Percentiles rank a stretch among this genome's conserved stretches.
Evolutionary conservation across 2,113 vertebrate species (phyloP).

Genomic region (Nothoprocta pentlandii): DNA sequence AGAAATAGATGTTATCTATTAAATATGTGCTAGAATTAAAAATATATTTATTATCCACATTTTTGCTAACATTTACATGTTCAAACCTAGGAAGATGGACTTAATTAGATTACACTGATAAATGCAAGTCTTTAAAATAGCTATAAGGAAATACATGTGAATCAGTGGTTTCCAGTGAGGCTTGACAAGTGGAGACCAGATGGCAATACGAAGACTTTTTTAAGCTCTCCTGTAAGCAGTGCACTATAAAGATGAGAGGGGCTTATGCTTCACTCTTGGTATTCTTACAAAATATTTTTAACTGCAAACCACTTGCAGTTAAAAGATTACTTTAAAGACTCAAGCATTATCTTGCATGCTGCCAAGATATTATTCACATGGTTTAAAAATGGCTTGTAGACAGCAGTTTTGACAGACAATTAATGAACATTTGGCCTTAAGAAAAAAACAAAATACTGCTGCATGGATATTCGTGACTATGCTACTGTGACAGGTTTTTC

Average conservation of each 20-base stretch:
- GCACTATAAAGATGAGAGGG: background rate
- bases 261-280: background rate
- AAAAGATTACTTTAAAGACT: background rate
- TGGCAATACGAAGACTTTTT: background rate
- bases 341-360: background rate
- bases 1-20: background rate
- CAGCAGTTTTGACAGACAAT: background rate
- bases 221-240: background rate
- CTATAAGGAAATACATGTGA: slow-evolving; percentile 37
- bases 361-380: background rate
- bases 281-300: background rate
- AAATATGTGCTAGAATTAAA: background rate
- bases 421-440: background rate
- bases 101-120: slow-evolving; percentile 38
- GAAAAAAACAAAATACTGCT: background rate
- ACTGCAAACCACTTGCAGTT: background rate
- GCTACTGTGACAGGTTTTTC: background rate
- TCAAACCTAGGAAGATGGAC: slow-evolving; percentile 1
- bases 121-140: slow-evolving; percentile 42
- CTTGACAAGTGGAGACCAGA: slow-evolving; percentile 43
- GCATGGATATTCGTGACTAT: background rate
- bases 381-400: background rate
- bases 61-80: slow-evolving; percentile 1
- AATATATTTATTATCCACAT: background rate
- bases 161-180: background rate